phyloP scores from a whole-genome alignment of 1,140 invertebrate genomes.

The Brachionus koreanus region DNA sequence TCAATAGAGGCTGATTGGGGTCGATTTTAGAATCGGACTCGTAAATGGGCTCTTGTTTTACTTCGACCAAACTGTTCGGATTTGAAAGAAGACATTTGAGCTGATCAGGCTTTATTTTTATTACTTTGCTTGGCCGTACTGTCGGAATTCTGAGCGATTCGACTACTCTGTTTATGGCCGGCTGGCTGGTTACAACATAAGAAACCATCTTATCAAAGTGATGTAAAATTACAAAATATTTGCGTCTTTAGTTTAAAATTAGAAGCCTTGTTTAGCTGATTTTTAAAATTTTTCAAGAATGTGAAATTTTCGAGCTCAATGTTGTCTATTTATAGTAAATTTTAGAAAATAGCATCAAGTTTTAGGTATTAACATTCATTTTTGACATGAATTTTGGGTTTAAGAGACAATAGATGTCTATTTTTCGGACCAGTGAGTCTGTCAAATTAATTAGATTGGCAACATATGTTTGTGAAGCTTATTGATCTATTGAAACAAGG shows the following conservation, averaged over 20 bases:
- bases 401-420: background rate
- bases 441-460: background rate
- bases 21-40: background rate
- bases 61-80: background rate
- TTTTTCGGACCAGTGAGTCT: background rate
- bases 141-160: constrained; percentile 14
- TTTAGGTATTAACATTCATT: background rate
- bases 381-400: background rate
- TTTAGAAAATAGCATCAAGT: background rate
- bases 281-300: background rate
- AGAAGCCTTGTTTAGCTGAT: background rate
- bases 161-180: background rate
- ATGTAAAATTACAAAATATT: background rate
- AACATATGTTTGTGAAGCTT: background rate
- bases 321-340: background rate
- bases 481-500: background rate
- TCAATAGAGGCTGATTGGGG: background rate
- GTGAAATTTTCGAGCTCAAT: background rate
- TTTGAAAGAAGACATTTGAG: background rate
- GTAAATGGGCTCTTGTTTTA: constrained; percentile 12
- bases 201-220: constrained; percentile 1
- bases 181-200: constrained; percentile 24
- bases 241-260: background rate
- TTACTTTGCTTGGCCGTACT: constrained; percentile 4
- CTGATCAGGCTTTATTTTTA: constrained; percentile 6